Evolutionary conservation across 2,888 invertebrate genomes (phyloP).

Genomic region (Luperina nickerlii): DNA sequence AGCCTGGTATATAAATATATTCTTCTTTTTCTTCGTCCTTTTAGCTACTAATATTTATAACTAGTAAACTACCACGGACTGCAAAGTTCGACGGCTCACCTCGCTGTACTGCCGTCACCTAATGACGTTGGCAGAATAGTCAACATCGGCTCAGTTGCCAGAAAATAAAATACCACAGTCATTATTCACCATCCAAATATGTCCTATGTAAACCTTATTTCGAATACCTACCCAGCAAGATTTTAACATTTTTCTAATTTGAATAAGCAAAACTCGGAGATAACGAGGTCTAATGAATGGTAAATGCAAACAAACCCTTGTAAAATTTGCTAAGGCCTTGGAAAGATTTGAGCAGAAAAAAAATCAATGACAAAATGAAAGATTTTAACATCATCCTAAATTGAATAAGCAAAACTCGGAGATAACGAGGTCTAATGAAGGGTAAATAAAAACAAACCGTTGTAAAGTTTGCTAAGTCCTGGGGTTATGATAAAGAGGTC

Average conservation of each 20-base stretch:
- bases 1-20: too few relatives aligned
- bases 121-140: too few relatives aligned
- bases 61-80: too few relatives aligned
- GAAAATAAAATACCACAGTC: not conserved
- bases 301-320: slow-evolving; percentile 54
- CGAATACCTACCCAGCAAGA: not conserved
- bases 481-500: slow-evolving; percentile 33
- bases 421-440: slow-evolving; percentile 62
- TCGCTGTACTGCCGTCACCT: too few relatives aligned
- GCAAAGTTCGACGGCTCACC: too few relatives aligned
- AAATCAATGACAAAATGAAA: slow-evolving; percentile 45
- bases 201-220: slow-evolving; percentile 24
- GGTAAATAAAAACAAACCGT: slow-evolving; percentile 56
- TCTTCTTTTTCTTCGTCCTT: too few relatives aligned
- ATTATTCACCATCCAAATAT: slow-evolving; percentile 29
- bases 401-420: slow-evolving; percentile 58
- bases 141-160: too few relatives aligned
- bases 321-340: slow-evolving; percentile 39
- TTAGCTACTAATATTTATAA: too few relatives aligned
- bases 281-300: slow-evolving; percentile 62
- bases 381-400: slow-evolving; percentile 59
- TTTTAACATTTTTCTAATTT: slow-evolving; percentile 60
- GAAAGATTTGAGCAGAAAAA: slow-evolving; percentile 14
- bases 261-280: slow-evolving; percentile 59
- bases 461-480: slow-evolving; percentile 42